Base-by-base conservation (phyloP, 92 coral and sea anemone genomes). In the Bergia puertoricense region DNA sequence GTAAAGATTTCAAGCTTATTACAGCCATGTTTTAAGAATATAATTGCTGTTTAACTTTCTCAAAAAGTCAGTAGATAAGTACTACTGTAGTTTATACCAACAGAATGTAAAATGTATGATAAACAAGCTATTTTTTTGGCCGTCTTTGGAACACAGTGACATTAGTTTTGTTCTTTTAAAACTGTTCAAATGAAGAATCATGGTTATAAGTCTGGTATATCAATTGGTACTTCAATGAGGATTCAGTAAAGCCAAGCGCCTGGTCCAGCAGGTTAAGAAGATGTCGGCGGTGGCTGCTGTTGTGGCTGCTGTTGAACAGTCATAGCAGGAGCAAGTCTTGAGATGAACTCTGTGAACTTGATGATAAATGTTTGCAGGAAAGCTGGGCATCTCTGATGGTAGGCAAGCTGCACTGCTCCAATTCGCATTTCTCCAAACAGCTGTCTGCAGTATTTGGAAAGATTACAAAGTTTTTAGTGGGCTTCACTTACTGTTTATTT, bases 381-480 rank as follows among this genome's bases (percentile, higher is more conserved):
- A 11, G 50, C 91, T 11, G 99, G 99, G 62, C 99, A 97, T 65
- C 96, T 92, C 66, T 91, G 93, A 82, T 97, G 99, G 85, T 88
- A 80, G 6, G 97, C 98, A 72, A 94, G 81, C 42, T 96, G 94
- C 85, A 93, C 92, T 81, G 92, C 88, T 77, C 90, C 92, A 43
- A 88, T 77, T 56, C 98, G 92, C 62, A 97, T 88, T 85, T 97
- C 98, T 56, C 93, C 85, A 88, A 97, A 97, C 15, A 97, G 92
- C 90, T 88, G 93, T 81, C 99, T 97, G 78, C 3, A 81, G 77
- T 65, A 74, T 79, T 74, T 41, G 40, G 88, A 73, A 91, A 36
- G 13, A 16, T 45, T 37, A 14, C 45, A 1, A 41, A 39, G 45
- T 18, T 18, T 57, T 88, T 37, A 42, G 46, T 18, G 0, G 40